A percentile compares a stretch with the other conserved stretches of the same genome.
Evolutionary conservation across 2,888 invertebrate species (phyloP).

Genomic region (Hanleya hanleyi): DNA sequence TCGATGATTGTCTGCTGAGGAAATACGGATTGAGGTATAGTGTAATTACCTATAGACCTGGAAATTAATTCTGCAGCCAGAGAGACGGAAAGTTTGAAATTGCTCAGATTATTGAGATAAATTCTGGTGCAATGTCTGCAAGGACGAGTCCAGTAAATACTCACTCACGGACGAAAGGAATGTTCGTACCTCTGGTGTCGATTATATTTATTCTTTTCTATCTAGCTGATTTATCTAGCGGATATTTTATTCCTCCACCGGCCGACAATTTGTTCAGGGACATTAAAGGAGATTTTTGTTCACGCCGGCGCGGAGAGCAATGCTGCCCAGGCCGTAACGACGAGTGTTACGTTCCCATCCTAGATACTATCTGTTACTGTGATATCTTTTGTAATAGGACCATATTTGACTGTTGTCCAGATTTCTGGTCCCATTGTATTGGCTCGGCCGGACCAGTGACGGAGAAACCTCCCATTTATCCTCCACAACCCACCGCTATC

Average conservation of each 20-base stretch:
- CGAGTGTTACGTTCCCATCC: slow-evolving; percentile 86
- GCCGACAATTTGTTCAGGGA: slow-evolving; percentile 31
- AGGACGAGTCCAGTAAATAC: no score
- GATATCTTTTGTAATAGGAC: slow-evolving; percentile 91
- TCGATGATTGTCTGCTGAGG: no score
- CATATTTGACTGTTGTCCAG: slow-evolving; percentile 92
- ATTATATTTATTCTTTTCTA: no score
- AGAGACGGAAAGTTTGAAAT: no score
- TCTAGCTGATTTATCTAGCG: neutral
- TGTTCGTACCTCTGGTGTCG: no score
- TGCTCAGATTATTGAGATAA: no score
- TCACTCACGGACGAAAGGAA: no score
- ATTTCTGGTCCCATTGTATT: slow-evolving; percentile 84
- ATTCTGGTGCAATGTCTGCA: no score
- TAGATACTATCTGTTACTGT: slow-evolving; percentile 91
- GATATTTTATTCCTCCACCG: neutral
- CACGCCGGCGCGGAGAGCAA: slow-evolving; percentile 40
- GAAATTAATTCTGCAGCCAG: no score
- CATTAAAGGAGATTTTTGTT: slow-evolving; percentile 57
- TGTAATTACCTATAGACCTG: no score
- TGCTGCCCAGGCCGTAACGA: slow-evolving; percentile 84
- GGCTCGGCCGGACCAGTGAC: neutral
- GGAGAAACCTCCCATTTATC: neutral
- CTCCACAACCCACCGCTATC: neutral
- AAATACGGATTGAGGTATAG: no score